These are phyloP conservation scores for Chloroceryle inda DNA, from an alignment of 2,797 vertebrate genomes.

Conservation along the genomic window DNA sequence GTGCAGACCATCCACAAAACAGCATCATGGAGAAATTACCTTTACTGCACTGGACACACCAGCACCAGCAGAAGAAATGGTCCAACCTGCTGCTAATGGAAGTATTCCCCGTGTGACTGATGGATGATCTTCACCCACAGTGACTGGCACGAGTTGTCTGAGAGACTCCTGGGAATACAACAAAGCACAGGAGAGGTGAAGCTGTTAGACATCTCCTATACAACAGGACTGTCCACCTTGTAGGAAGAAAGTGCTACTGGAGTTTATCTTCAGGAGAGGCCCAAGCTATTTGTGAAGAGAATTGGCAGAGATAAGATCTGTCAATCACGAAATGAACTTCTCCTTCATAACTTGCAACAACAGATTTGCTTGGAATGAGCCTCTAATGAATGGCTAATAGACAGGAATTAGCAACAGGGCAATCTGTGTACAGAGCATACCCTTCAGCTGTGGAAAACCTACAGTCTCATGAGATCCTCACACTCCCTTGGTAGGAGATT, in stretches of 20 bases:
- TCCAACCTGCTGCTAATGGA: background rate
- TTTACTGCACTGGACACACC: background rate
- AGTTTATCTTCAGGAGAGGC: background rate
- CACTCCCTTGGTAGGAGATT: background rate
- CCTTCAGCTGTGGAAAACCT: background rate
- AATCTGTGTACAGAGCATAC: background rate
- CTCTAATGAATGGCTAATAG: background rate
- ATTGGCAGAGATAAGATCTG: background rate
- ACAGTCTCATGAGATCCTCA: background rate
- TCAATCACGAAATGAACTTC: background rate
- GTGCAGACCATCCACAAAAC: background rate
- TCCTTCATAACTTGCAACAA: background rate
- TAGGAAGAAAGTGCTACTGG: background rate
- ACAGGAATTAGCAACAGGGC: background rate
- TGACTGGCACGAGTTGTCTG: fast-evolving
- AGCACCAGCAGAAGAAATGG: background rate
- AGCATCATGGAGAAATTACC: background rate
- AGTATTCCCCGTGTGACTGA: background rate
- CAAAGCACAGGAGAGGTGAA: background rate
- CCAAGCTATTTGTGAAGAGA: background rate
- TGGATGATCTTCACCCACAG: background rate
- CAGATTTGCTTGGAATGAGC: background rate
- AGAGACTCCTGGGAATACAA: background rate
- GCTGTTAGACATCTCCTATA: background rate
- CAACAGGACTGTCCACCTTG: background rate